Evolutionary conservation across 2,888 invertebrate genomes (phyloP).

Genomic region (Listrodromus nycthemerus): DNA sequence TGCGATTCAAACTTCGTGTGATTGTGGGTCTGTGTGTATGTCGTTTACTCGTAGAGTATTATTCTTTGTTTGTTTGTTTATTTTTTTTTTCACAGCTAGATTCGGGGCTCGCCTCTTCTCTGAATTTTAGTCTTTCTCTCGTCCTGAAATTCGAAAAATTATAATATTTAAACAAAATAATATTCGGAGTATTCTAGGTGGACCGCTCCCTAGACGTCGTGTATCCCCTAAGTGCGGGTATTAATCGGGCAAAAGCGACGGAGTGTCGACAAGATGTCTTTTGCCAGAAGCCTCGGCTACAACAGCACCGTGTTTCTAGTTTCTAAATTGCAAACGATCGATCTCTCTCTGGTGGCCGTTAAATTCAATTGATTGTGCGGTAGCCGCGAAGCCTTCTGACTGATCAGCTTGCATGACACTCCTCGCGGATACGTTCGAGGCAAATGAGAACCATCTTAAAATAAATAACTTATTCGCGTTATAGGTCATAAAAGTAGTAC

Average conservation of each 20-base stretch:
- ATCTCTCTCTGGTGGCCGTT: not conserved
- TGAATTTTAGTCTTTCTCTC: slow-evolving; percentile 63
- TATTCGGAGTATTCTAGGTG: slow-evolving; percentile 17
- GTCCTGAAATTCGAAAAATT: slow-evolving; percentile 72
- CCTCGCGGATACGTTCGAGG: slow-evolving; percentile 8
- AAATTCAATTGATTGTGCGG: not conserved
- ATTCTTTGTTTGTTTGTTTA: slow-evolving; percentile 24
- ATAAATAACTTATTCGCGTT: slow-evolving; percentile 71
- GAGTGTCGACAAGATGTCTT: slow-evolving; percentile 14
- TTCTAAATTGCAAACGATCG: slow-evolving; percentile 16
- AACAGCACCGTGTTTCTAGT: not conserved
- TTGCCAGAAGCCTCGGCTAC: not conserved
- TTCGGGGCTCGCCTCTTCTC: slow-evolving; percentile 43
- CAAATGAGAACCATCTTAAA: slow-evolving; percentile 50
- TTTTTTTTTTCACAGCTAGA: slow-evolving; percentile 60
- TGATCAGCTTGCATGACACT: slow-evolving; percentile 7
- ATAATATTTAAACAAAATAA: slow-evolving; percentile 45
- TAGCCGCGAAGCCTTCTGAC: not conserved
- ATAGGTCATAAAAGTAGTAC: slow-evolving; percentile 47
- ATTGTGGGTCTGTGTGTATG: slow-evolving; percentile 35
- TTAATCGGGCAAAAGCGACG: slow-evolving; percentile 12
- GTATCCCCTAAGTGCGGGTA: slow-evolving; percentile 11
- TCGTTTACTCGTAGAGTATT: slow-evolving; percentile 31
- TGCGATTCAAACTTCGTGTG: slow-evolving; percentile 69
- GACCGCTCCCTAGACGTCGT: slow-evolving; percentile 7